A percentile compares a stretch with the other conserved stretches of the same genome.
phyloP scores from a whole-genome alignment of 2,797 vertebrate genomes.

The Nannoperca australis region DNA sequence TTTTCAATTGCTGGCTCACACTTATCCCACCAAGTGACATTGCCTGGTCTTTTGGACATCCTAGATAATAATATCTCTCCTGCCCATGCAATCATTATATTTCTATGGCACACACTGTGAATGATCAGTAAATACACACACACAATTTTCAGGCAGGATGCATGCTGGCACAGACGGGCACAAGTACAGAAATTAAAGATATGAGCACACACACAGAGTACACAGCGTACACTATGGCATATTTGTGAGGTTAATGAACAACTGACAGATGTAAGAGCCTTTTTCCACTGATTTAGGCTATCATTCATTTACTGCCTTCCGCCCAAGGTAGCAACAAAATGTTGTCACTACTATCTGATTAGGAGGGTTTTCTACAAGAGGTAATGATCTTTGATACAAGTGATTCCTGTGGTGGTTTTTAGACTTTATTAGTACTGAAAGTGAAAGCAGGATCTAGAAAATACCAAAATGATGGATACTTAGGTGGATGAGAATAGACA shows the following conservation, averaged over 20 bases:
- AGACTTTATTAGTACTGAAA: slow-evolving; percentile 2
- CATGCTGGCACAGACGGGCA: slow-evolving; percentile 25
- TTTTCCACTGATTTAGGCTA: slow-evolving; percentile 2
- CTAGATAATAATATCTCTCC: slow-evolving; percentile 67
- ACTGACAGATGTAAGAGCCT: background rate
- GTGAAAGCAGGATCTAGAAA: background rate
- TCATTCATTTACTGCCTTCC: slow-evolving; percentile 29
- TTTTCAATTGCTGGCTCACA: slow-evolving; percentile 69
- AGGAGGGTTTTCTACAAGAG: background rate
- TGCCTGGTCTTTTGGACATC: slow-evolving; percentile 66
- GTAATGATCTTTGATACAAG: background rate
- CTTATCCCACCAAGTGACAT: slow-evolving; percentile 65
- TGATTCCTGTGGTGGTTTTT: slow-evolving; percentile 1
- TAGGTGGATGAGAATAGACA: background rate
- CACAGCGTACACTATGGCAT: slow-evolving; percentile 2
- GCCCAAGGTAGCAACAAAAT: slow-evolving; percentile 4
- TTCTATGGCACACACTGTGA: slow-evolving; percentile 43
- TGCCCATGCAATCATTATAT: slow-evolving; percentile 68
- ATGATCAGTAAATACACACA: slow-evolving; percentile 62
- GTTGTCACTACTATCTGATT: background rate
- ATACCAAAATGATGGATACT: background rate
- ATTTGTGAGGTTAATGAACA: slow-evolving; percentile 13
- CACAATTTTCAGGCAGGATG: slow-evolving; percentile 21
- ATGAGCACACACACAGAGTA: slow-evolving; percentile 10
- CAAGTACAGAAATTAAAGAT: slow-evolving; percentile 39